phyloP scores from a whole-genome alignment of 1,140 invertebrate genomes.

The Plodia interpunctella region DNA sequence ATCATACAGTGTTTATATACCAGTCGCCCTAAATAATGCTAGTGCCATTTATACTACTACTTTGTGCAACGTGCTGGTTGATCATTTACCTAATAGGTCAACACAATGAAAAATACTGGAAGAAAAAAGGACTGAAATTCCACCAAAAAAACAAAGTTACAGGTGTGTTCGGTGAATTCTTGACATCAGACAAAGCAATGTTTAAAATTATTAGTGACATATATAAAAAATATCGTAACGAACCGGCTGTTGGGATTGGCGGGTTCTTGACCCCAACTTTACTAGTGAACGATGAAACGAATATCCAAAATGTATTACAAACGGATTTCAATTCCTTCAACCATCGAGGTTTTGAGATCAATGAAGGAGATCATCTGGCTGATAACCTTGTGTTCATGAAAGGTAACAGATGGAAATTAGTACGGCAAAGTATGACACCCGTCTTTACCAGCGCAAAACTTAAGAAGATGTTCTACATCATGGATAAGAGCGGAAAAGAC shows the following conservation, averaged over 20 bases:
- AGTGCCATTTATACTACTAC: too few relatives aligned
- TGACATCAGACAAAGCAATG: constrained; percentile 20
- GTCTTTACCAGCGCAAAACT: too few relatives aligned
- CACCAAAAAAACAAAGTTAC: constrained; percentile 19
- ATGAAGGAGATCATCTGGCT: constrained; percentile 73
- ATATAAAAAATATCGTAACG: constrained; percentile 31
- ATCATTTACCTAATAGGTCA: constrained; percentile 22
- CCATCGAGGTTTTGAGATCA: constrained; percentile 62
- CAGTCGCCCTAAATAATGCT: too few relatives aligned
- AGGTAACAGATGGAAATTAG: constrained; percentile 61
- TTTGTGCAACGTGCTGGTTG: too few relatives aligned
- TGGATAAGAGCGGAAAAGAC: neutral
- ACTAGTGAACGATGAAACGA: constrained; percentile 65
- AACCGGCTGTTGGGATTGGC: constrained; percentile 48
- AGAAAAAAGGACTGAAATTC: constrained; percentile 24
- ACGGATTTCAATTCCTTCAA: constrained; percentile 73
- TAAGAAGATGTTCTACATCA: constrained; percentile 13
- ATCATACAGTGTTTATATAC: too few relatives aligned
- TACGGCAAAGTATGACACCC: constrained; percentile 64
- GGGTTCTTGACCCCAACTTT: constrained; percentile 55
- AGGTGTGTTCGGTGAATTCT: constrained; percentile 27
- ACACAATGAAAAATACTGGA: constrained; percentile 34
- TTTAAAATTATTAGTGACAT: constrained; percentile 28
- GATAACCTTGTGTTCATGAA: constrained; percentile 73
- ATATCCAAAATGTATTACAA: constrained; percentile 71